Conservation (phyloP, 2,113 vertebrate species). For the Phrynocephalus versicolor region DNA sequence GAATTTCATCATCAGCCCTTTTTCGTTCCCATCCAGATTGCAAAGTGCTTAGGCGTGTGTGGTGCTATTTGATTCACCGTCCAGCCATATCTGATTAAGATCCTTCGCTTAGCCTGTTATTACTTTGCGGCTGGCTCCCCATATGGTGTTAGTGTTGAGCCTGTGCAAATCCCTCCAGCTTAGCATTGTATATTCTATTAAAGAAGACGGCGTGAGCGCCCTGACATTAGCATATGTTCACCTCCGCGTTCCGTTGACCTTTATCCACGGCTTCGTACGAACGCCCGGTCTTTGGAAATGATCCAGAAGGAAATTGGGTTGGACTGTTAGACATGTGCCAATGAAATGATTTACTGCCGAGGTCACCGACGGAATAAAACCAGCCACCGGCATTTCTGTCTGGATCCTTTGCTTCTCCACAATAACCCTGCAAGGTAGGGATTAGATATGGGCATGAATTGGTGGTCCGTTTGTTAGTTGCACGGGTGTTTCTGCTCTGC, state of each 20-base stretch:
- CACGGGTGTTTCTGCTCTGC: too few relatives aligned
- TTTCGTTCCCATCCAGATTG: conserved; percentile 71
- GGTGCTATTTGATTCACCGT: conserved; percentile 84
- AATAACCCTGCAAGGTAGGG: too few relatives aligned
- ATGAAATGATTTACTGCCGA: conserved; percentile 72
- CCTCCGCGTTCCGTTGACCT: conserved; percentile 72
- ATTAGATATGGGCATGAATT: too few relatives aligned
- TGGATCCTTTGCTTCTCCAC: too few relatives aligned
- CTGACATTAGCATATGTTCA: conserved; percentile 85
- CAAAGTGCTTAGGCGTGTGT: conserved; percentile 76
- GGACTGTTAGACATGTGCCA: conserved; percentile 81
- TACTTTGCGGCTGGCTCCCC: conserved; percentile 86
- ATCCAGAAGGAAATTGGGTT: conserved; percentile 78
- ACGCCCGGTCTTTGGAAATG: conserved; percentile 68
- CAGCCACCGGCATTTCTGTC: not conserved
- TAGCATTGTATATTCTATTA: conserved; percentile 83
- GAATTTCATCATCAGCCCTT: conserved; percentile 74
- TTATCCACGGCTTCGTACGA: conserved; percentile 73
- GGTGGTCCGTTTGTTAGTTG: too few relatives aligned
- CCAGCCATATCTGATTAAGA: conserved; percentile 76
- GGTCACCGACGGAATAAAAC: conserved; percentile 51
- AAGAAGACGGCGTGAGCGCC: conserved; percentile 80
- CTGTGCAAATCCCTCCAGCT: conserved; percentile 86
- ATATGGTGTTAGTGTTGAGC: conserved; percentile 91
- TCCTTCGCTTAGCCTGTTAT: conserved; percentile 78